phyloP scores from a whole-genome alignment of 2,888 invertebrate genomes.

The Apamea crenata region DNA sequence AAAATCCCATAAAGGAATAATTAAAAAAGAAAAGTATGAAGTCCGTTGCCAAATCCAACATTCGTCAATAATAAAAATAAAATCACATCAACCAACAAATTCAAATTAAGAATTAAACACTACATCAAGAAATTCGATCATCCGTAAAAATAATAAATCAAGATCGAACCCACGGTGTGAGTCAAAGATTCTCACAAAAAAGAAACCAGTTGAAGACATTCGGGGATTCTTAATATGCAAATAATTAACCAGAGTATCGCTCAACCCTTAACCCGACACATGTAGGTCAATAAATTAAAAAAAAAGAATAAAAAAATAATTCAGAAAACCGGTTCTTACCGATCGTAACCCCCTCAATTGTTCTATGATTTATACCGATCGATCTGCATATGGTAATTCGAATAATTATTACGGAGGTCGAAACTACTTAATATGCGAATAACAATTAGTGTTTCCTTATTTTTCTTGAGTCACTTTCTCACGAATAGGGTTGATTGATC shows the following conservation, averaged over 20 bases:
- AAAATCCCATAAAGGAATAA: not conserved
- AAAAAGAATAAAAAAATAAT: constrained; percentile 76
- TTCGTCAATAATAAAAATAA: constrained; percentile 37
- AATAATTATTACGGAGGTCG: constrained; percentile 82
- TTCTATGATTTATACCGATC: constrained; percentile 89
- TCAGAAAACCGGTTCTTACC: constrained; percentile 79
- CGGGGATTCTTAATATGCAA: constrained; percentile 82
- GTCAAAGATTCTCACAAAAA: constrained; percentile 81
- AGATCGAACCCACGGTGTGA: constrained; percentile 69
- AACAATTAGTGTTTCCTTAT: constrained; percentile 87
- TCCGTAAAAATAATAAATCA: constrained; percentile 81
- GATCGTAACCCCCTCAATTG: constrained; percentile 81
- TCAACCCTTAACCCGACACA: constrained; percentile 75
- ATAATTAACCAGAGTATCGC: constrained; percentile 82
- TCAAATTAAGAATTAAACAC: constrained; percentile 63
- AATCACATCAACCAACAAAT: constrained; percentile 48
- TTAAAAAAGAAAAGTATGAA: not conserved
- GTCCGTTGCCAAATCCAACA: not conserved
- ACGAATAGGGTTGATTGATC: constrained; percentile 86
- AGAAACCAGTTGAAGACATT: constrained; percentile 74
- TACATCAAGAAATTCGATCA: constrained; percentile 73
- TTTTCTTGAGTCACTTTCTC: constrained; percentile 84
- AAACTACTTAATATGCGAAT: constrained; percentile 88
- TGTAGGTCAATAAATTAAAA: constrained; percentile 88
- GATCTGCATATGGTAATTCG: constrained; percentile 86